Conservation (phyloP, 2,888 invertebrate genomes). For the Lathronympha strigana region DNA sequence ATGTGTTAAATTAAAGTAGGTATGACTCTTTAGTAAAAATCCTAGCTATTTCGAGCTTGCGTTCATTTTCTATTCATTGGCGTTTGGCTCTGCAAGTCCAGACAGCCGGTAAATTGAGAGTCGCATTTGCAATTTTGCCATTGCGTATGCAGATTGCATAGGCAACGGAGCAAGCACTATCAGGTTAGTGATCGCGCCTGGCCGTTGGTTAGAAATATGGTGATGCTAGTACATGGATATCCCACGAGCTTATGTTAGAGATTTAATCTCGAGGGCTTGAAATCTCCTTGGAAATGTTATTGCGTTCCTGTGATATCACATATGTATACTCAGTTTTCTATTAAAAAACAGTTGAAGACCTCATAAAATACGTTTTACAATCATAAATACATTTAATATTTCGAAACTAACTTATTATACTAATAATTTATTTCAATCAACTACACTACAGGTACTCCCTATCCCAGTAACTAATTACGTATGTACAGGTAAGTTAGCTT, state of each 20-base stretch:
- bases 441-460: conserved; percentile 2
- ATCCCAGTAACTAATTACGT: conserved; percentile 28
- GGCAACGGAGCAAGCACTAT: neutral
- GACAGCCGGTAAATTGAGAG: conserved; percentile 11
- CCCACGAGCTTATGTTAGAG: too few species aligned
- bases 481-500: conserved; percentile 46
- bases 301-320: too few species aligned
- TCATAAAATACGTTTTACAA: too few species aligned
- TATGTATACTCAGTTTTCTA: too few species aligned
- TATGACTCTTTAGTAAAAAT: too few species aligned
- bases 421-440: neutral
- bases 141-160: neutral
- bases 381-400: too few species aligned
- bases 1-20: too few species aligned
- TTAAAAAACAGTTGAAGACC: too few species aligned
- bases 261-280: too few species aligned
- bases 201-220: too few species aligned
- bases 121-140: conserved; percentile 5
- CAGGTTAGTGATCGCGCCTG: neutral
- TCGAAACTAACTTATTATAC: neutral
- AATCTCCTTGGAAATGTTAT: too few species aligned
- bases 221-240: too few species aligned
- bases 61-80: conserved; percentile 7
- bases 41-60: neutral
- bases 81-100: neutral